Percentiles rank a stretch among this genome's conserved stretches.
Evolutionary conservation across 2,888 invertebrate genomes (phyloP).

Genomic region (Busseola fusca): DNA sequence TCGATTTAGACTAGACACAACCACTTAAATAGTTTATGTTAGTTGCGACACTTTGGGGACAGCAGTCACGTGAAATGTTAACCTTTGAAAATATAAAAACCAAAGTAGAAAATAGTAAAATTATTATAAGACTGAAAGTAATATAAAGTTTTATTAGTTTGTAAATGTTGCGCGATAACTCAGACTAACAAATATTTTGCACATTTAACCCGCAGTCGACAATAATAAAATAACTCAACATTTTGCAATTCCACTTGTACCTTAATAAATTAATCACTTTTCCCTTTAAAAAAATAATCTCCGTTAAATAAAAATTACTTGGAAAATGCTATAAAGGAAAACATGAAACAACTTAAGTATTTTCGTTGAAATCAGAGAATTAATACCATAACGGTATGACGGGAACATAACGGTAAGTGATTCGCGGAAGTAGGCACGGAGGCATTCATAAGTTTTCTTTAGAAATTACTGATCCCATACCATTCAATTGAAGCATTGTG

Average conservation of each 20-base stretch:
- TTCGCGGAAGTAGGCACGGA: conserved; percentile 26
- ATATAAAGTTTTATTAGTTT: conserved; percentile 28
- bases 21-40: conserved; percentile 13
- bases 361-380: conserved; percentile 17
- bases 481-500: background rate
- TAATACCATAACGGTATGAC: background rate
- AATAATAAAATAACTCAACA: background rate
- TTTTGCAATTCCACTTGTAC: background rate
- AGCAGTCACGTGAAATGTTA: conserved; percentile 9
- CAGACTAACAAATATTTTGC: conserved; percentile 6
- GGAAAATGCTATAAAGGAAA: conserved; percentile 1
- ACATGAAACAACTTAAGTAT: conserved; percentile 18
- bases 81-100: conserved; percentile 10
- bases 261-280: background rate
- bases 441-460: conserved; percentile 10
- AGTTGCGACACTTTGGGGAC: conserved; percentile 21
- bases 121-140: conserved; percentile 24
- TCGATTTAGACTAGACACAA: background rate
- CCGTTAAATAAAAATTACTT: background rate
- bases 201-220: background rate
- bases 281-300: no score
- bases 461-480: conserved; percentile 22
- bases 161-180: conserved; percentile 22
- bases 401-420: conserved; percentile 10
- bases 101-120: conserved; percentile 6